Evolutionary conservation across 1,140 invertebrate genomes (phyloP), one percentile per base, ranked within the genome.

Genomic region (Aphis craccivora): DNA sequence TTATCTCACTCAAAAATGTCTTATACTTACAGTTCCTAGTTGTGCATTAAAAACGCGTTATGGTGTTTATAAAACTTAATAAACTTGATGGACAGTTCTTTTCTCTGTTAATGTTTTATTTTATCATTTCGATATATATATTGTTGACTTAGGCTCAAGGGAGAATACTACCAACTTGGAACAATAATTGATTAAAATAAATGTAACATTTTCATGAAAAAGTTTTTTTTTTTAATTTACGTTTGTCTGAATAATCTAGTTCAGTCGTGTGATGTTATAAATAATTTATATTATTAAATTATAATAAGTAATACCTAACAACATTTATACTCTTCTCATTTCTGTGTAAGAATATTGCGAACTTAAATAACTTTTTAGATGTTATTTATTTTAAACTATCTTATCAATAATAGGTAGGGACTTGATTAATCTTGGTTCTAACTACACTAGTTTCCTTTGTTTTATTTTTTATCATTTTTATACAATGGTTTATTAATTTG

Each of bases 141-240:
- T 6, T n/a, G 43, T 87, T 87, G 30, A 87, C 84, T 87, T 87
- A 30, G 84, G 25, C 30, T 48, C 43, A 18, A 48, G 84, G 30
- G 30, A 87, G n/a, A 87, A 48, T 37, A 45, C 14, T 30, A 86
- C 25, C 84, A 23, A 48, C 84, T 7, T 45, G 30, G 6, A 35
- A 88, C 45, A 88, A 88, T 51, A 48, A 88, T 88, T 51, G 45
- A 88, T 88, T 88, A 51, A n/a, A n/a, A n/a, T n/a, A n/a, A 88
- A 87, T n/a, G 30, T 22, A 40, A 23, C 45, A 48, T 51, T 88
- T 87, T 87, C 43, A 35, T n/a, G 84, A 51, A 35, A 48, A 51
- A 20, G 18, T 87, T 87, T 88, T n/a, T n/a, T 81, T 30, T 84
- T 84, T 84, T 25, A 51, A 35, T 40, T 88, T 48, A 18, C 7